Evolutionary conservation across 2,888 invertebrate genomes (phyloP), one percentile per base, ranked within the genome.

Genomic region (Philereme vetulata): DNA sequence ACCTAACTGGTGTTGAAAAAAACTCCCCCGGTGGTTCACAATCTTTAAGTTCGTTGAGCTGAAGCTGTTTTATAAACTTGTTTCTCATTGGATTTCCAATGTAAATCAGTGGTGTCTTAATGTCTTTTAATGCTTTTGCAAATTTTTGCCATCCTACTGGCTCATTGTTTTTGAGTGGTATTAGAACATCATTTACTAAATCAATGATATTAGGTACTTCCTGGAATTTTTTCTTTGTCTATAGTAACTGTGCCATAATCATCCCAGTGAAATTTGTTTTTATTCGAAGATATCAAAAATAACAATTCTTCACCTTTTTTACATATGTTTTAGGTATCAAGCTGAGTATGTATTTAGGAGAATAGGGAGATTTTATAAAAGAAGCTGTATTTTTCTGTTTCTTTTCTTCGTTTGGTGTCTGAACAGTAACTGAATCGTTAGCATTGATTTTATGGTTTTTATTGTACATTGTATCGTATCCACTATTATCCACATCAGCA

Each of bases 121-220:
- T 60, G 11, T 74, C 67, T 36, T 68, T 71, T 43, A 74, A 68
- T 46, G 58, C 58, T 10, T 33, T 58, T 33, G 66, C 60, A 66
- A 75, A 75, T 43, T 56, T n/a, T 58, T 67, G 51, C 73, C 74
- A 75, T 4, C 77, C 75, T 43, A 55, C 57, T 34, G 76, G 75
- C 33, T 54, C 64, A 64, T 40, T 55, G 59, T 36, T 68, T 66
- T 75, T 74, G 4, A 75, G 51, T 9, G 72, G 71, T 67, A 73
- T 64, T 5, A 77, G 32, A 21, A 53, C 51, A 59, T 74, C 72
- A 60, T 68, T 72, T 44, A 75, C 21, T 46, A 75, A 67, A 51
- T 77, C 73, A 8, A 71, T 38, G 61, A 75, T 74, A 67, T 75
- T 72, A 51, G n/a, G n/a, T n/a, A n/a, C 70, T 74, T 51, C 62